These are phyloP conservation scores for Psix sp. DNA, from an alignment of 1,140 invertebrate species.

Conservation along the genomic window DNA sequence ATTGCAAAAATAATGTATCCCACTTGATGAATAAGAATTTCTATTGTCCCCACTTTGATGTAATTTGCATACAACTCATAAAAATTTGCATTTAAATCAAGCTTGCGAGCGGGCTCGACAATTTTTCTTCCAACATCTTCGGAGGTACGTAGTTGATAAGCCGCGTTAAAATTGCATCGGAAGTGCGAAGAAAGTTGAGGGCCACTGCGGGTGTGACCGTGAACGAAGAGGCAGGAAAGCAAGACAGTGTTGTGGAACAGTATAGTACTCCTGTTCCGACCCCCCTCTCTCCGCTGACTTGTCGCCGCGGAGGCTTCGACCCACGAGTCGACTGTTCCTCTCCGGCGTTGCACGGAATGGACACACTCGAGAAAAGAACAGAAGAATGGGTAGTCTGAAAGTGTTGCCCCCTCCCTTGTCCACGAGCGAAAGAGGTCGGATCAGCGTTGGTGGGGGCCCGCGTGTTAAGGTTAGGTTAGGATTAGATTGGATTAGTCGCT, in stretches of 20 bases:
- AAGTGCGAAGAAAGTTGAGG: constrained; percentile 60
- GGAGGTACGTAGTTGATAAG: too few relatives aligned
- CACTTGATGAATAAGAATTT: too few relatives aligned
- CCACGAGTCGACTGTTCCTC: constrained; percentile 48
- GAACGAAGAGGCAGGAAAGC: constrained; percentile 74
- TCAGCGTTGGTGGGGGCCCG: constrained; percentile 14
- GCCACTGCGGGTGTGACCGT: constrained; percentile 74
- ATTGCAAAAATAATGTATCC: too few relatives aligned
- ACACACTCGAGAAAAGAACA: constrained; percentile 64
- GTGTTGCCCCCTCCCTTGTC: too few relatives aligned
- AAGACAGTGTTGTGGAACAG: constrained; percentile 73
- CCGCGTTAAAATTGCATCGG: too few relatives aligned
- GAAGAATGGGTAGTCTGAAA: constrained; percentile 37
- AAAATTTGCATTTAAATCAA: too few relatives aligned
- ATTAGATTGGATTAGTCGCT: constrained; percentile 67
- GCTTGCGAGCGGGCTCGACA: too few relatives aligned
- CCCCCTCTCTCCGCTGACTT: constrained; percentile 38
- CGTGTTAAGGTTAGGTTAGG: constrained; percentile 61
- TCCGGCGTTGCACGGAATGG: constrained; percentile 63
- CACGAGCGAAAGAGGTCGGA: constrained; percentile 37
- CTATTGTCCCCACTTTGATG: too few relatives aligned
- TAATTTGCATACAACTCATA: too few relatives aligned
- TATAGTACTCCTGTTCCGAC: constrained; percentile 66
- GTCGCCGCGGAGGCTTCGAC: constrained; percentile 32
- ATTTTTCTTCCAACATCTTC: too few relatives aligned